phyloP scores from a whole-genome alignment of 1,140 invertebrate species.

The Drosophila fuyamai region DNA sequence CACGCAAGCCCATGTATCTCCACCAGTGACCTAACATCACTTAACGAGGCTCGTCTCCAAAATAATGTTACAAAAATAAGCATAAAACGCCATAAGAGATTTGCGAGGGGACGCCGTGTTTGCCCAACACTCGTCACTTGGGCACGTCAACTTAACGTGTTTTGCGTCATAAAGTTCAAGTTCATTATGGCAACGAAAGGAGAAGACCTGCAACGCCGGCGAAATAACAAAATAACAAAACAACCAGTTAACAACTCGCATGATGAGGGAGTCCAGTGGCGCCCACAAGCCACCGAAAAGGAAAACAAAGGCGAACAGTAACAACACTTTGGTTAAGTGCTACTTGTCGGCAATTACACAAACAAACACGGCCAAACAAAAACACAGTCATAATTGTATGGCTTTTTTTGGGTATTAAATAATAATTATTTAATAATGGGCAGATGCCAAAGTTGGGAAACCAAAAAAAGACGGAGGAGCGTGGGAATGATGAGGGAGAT shows the following conservation, averaged over 20 bases:
- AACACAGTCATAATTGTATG: constrained; percentile 16
- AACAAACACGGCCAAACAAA: constrained; percentile 29
- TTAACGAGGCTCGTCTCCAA: constrained; percentile 36
- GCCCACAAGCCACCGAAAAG: constrained; percentile 41
- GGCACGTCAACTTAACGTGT: constrained; percentile 66
- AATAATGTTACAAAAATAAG: constrained; percentile 43
- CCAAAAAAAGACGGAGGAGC: constrained; percentile 2
- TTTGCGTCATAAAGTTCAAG: constrained; percentile 82
- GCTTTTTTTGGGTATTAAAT: constrained; percentile 59
- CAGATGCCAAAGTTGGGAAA: constrained; percentile 45
- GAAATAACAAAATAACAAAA: constrained; percentile 1
- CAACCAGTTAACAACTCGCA: constrained; percentile 53
- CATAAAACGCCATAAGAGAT: constrained; percentile 18
- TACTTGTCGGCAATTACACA: constrained; percentile 74
- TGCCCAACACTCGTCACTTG: constrained; percentile 56
- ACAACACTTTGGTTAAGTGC: constrained; percentile 59
- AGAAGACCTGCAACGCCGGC: constrained; percentile 13
- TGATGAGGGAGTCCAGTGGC: constrained; percentile 29
- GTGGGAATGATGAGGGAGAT: constrained; percentile 6
- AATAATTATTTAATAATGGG: constrained; percentile 74
- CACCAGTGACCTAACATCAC: constrained; percentile 34
- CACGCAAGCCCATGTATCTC: constrained; percentile 13
- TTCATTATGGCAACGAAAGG: constrained; percentile 62
- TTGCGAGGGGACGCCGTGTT: constrained; percentile 10
- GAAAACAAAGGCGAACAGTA: constrained; percentile 38